Evolutionary conservation across 37 sponge, comb jelly and placozoan genomes (phyloP).

Genomic region (Diacarnus erythraeanus): DNA sequence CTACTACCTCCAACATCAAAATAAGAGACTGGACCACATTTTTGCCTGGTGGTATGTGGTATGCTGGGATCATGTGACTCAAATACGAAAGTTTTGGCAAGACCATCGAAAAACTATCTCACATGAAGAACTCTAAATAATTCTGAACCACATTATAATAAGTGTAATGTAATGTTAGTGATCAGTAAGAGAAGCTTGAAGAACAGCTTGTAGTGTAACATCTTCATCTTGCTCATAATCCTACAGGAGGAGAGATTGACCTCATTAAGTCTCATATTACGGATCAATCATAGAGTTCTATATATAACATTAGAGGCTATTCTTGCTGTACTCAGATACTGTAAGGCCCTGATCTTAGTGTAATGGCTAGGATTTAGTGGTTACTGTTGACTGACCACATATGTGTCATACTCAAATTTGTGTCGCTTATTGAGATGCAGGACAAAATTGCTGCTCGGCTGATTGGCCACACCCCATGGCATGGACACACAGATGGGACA

Average conservation of each 20-base stretch:
- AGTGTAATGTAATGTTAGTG: background rate
- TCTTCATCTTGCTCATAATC: constrained; percentile 77
- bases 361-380: no score
- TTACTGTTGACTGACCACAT: constrained; percentile 52
- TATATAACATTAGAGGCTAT: no score
- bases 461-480: constrained; percentile 80
- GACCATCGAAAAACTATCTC: background rate
- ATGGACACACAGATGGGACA: constrained; percentile 84
- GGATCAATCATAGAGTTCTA: no score
- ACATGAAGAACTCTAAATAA: background rate
- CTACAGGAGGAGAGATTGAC: no score
- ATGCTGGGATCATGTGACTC: constrained; percentile 64
- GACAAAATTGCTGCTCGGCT: constrained; percentile 63
- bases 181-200: constrained; percentile 47
- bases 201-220: constrained; percentile 46
- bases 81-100: background rate
- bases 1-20: constrained; percentile 88
- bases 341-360: no score
- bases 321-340: no score
- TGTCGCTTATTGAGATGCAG: constrained; percentile 70
- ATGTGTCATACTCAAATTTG: constrained; percentile 81
- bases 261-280: no score
- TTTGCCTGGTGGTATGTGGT: constrained; percentile 73
- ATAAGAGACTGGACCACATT: constrained; percentile 64
- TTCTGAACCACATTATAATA: background rate